Evolutionary conservation across 2,113 vertebrate species (phyloP).

Genomic region (Centropus bengalensis): DNA sequence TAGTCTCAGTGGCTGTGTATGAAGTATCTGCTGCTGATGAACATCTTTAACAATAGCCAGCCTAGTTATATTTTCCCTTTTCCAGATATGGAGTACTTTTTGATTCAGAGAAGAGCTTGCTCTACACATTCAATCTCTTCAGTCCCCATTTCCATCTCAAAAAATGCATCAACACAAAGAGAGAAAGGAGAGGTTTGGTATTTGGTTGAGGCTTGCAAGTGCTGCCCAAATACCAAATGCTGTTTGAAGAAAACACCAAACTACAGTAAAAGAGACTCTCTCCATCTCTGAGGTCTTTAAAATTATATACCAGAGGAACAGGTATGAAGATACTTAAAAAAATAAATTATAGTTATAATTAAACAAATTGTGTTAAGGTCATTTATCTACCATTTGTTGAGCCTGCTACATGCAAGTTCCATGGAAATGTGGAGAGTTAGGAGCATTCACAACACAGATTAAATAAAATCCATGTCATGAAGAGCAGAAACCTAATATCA

Average conservation of each 20-base stretch:
- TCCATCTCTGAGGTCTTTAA: not conserved
- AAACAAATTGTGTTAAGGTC: not conserved
- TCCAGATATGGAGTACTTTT: not conserved
- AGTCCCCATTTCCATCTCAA: not conserved
- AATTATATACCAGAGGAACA: not conserved
- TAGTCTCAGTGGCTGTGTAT: not conserved
- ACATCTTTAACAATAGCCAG: not conserved
- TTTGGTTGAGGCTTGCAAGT: not conserved
- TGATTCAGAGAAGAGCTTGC: not conserved
- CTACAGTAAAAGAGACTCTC: not conserved
- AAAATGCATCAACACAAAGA: not conserved
- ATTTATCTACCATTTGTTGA: not conserved
- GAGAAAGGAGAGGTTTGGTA: not conserved
- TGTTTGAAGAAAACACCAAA: not conserved
- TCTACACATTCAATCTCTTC: not conserved
- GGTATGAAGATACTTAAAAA: not conserved
- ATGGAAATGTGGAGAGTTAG: not conserved
- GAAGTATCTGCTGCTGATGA: not conserved
- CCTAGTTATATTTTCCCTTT: not conserved
- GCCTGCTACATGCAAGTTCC: not conserved
- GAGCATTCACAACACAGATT: not conserved
- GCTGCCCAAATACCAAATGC: not conserved
- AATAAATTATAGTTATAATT: too few species aligned
- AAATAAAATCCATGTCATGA: not conserved
- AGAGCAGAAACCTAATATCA: not conserved